phyloP scores from a whole-genome alignment of 2,113 vertebrate species.

The Aplodontia rufa region DNA sequence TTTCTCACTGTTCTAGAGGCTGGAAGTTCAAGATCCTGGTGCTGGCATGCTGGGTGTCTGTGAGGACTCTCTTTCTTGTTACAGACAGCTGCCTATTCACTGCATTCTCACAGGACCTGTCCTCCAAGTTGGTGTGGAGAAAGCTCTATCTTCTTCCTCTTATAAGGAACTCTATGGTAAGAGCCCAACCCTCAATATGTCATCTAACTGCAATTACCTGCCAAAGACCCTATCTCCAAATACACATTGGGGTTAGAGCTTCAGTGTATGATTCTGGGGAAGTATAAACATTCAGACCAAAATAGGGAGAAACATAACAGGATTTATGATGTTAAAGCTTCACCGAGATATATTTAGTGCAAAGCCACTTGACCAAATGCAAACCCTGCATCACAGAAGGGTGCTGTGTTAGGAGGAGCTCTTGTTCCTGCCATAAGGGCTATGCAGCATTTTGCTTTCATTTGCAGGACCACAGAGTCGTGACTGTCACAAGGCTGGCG shows the following conservation, averaged over 20 bases:
- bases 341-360: not conserved
- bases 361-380: not conserved
- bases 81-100: not conserved
- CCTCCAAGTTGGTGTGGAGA: not conserved
- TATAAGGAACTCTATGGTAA: not conserved
- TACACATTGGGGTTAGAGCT: not conserved
- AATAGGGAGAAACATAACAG: not conserved
- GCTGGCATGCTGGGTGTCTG: too few relatives aligned
- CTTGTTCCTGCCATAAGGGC: not conserved
- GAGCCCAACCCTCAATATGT: not conserved
- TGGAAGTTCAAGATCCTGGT: not conserved
- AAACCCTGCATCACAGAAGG: not conserved
- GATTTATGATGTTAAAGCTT: not conserved
- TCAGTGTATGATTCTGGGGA: too few relatives aligned
- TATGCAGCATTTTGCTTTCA: not conserved
- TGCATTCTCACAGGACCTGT: not conserved
- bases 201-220: not conserved
- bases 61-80: not conserved
- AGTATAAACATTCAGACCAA: not conserved
- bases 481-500: slow-evolving; percentile 41
- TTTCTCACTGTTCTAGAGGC: not conserved
- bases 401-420: not conserved
- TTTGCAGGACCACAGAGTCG: slow-evolving; percentile 11
- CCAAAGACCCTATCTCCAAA: not conserved
- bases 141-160: not conserved